phyloP scores from a whole-genome alignment of 2,888 invertebrate genomes.

The Drosophila formosana region DNA sequence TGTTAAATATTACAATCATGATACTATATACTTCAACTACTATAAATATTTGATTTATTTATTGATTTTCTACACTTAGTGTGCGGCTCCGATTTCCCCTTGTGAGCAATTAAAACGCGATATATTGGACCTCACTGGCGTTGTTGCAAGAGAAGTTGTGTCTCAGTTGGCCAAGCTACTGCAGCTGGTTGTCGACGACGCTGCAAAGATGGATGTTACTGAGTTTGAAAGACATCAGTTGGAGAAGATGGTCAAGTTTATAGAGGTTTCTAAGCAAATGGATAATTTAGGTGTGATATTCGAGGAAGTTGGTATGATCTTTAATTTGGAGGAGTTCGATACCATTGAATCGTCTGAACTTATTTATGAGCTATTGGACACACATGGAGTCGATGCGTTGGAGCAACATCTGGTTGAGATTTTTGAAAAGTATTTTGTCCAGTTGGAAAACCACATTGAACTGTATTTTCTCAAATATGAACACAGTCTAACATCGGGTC shows the following conservation, averaged over 20 bases:
- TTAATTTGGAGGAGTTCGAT: conserved; percentile 10
- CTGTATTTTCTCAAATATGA: conserved; percentile 30
- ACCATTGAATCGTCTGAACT: neutral
- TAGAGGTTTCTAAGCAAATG: conserved; percentile 11
- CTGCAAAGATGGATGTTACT: conserved; percentile 15
- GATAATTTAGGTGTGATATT: conserved; percentile 37
- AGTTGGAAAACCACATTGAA: conserved; percentile 35
- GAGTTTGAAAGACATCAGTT: conserved; percentile 16
- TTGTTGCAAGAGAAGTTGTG: conserved; percentile 22
- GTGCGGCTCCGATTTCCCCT: conserved; percentile 32
- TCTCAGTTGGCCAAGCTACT: conserved; percentile 32
- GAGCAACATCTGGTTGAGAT: conserved; percentile 27
- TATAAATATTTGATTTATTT: no score
- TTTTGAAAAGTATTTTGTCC: conserved; percentile 2
- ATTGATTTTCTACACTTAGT: conserved; percentile 8
- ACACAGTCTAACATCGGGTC: neutral
- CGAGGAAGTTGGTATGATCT: conserved; percentile 25
- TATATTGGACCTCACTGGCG: conserved; percentile 34
- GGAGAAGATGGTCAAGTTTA: conserved; percentile 15
- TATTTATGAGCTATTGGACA: conserved; percentile 20
- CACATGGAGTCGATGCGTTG: conserved; percentile 33
- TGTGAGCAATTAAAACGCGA: conserved; percentile 36
- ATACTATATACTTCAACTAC: neutral
- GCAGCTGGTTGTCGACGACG: conserved; percentile 44
- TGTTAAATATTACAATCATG: no score